Conservation (phyloP, 1,140 invertebrate species). For the Papilio polyxenes region DNA sequence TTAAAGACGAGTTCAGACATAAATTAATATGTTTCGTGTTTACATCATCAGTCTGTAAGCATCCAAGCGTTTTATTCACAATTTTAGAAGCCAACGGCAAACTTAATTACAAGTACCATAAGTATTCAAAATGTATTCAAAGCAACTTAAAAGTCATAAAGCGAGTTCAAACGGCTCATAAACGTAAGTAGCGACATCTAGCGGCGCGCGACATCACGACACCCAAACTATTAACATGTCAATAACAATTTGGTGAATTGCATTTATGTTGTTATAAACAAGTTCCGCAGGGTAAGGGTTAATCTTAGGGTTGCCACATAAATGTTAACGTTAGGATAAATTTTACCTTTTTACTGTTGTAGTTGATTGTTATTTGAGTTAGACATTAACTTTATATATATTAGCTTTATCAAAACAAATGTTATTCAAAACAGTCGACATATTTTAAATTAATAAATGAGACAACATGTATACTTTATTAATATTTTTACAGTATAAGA, state of each 20-base stretch:
- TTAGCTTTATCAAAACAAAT: not conserved
- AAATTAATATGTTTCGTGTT: no score
- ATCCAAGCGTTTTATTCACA: not conserved
- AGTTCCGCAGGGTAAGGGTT: conserved; percentile 65
- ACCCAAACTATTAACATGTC: conserved; percentile 73
- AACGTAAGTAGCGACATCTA: conserved; percentile 36
- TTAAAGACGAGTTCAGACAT: no score
- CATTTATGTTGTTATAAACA: conserved; percentile 70
- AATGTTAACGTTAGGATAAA: conserved; percentile 11
- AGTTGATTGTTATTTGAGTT: conserved; percentile 16
- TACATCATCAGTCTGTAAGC: no score
- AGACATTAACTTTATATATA: not conserved
- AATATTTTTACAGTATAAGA: not conserved
- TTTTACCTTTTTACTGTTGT: not conserved
- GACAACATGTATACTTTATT: not conserved
- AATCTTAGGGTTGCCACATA: conserved; percentile 58
- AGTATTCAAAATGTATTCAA: conserved; percentile 10
- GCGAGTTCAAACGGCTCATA: not conserved
- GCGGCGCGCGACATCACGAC: conserved; percentile 52
- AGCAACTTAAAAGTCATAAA: conserved; percentile 13
- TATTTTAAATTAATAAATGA: not conserved
- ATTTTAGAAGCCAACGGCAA: not conserved
- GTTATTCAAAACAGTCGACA: not conserved
- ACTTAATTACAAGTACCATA: not conserved
- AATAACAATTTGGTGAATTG: conserved; percentile 79